Base-by-base conservation (phyloP, 2,888 invertebrate genomes). In the Stenodera caucasica region DNA sequence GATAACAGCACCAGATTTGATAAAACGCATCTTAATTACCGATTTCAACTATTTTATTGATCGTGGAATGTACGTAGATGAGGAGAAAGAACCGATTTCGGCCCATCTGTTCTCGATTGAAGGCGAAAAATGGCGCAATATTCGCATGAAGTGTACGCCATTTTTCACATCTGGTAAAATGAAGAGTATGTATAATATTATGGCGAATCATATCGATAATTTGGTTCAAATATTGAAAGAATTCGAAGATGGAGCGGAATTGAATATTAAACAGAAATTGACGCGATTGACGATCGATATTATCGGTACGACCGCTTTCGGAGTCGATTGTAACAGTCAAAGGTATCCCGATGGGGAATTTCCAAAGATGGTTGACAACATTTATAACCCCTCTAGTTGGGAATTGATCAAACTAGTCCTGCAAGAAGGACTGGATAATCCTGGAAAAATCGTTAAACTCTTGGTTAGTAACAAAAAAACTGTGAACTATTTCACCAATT, bases 401-500 rank as follows among this genome's bases (percentile, higher is more conserved):
- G 23, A 45, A 45, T 23, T 45, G 23, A 23, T 23, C n/a, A 45
- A 45, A 45, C 5, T 45, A n/a, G 2, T 23, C 15, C 11, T 45
- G 30, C 49, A 18, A 9, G 14, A 26, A 23, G 49, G 21, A 18
- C 12, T 29, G n/a, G 2, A 37, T 49, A 15, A 29, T 55, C 32
- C 45, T 9, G 26, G 21, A 4, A 26, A 49, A 30, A 14, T 37
- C 26, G 14, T 55, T 9, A 49, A 29, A 70, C 0, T 66, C 69
- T 0, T 45, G n/a, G 21, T 23, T 12, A 23, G 21, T 1, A 66
- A 67, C 29, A 61, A 60, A 5, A 73, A 71, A 2, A 57, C 79
- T 0, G 67, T 65, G 0, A 58, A 80, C 0, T 85, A 84, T 63
- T 84, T 85, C 49, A 71, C 77, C 32, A 71, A 74, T 0, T 72